A percentile compares a stretch with the other conserved stretches of the same genome.
Conservation (phyloP, 2,888 invertebrate species). For the Morpho helenor region DNA sequence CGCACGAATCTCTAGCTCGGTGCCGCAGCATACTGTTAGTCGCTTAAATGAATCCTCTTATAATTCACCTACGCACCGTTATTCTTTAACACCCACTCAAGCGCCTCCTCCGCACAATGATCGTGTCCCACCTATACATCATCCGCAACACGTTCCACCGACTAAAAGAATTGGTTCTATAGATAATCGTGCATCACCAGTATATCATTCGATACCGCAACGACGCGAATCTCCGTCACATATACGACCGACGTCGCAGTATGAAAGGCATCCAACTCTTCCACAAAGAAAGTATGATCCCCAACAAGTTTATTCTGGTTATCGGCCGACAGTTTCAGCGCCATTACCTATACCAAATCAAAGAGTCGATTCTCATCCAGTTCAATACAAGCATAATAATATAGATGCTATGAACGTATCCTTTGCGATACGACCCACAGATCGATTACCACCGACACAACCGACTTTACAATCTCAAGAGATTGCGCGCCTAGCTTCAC, state of each 20-base stretch:
- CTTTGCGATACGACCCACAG: conserved; percentile 51
- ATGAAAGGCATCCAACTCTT: conserved; percentile 55
- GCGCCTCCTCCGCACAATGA: conserved; percentile 68
- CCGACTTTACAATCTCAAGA: conserved; percentile 51
- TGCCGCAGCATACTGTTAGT: conserved; percentile 57
- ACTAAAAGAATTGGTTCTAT: conserved; percentile 45
- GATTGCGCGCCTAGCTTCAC: conserved; percentile 46
- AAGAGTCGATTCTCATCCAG: conserved; percentile 55
- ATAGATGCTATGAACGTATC: conserved; percentile 51
- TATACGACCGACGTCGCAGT: conserved; percentile 48
- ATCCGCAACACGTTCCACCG: conserved; percentile 51
- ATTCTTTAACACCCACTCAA: conserved; percentile 46
- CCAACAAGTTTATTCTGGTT: conserved; percentile 68
- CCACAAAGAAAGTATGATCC: conserved; percentile 66
- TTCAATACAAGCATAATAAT: conserved; percentile 54
- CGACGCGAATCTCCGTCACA: conserved; percentile 61
- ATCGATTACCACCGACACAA: conserved; percentile 53
- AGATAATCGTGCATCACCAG: conserved; percentile 50
- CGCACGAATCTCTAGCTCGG: conserved; percentile 54
- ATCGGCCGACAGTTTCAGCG: conserved; percentile 50
- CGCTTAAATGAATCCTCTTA: conserved; percentile 57
- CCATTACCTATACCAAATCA: conserved; percentile 55
- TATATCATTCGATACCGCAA: conserved; percentile 51
- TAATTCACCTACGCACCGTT: conserved; percentile 58
- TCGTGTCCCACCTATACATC: conserved; percentile 71